phyloP scores from a whole-genome alignment of 1,140 invertebrate genomes.

The Aethina tumida region DNA sequence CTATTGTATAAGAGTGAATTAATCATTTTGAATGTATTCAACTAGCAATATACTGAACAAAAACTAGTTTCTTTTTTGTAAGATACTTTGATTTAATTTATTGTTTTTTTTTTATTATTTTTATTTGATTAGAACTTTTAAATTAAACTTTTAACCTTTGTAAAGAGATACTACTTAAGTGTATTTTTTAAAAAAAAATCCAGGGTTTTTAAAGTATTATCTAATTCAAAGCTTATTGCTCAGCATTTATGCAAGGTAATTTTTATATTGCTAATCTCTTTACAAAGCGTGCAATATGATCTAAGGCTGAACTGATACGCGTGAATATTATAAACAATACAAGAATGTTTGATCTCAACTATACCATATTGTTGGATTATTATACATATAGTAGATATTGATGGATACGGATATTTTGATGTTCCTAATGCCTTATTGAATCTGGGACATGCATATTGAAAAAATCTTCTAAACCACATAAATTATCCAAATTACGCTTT shows the following conservation, averaged over 20 bases:
- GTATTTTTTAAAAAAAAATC: slow-evolving; percentile 5
- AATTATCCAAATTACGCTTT: no score
- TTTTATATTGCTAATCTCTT: slow-evolving; percentile 10
- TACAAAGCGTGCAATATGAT: slow-evolving; percentile 17
- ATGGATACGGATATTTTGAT: no score
- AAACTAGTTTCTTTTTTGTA: slow-evolving; percentile 6
- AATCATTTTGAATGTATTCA: slow-evolving; percentile 18
- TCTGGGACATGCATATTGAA: no score
- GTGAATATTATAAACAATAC: background rate
- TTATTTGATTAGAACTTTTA: slow-evolving; percentile 10
- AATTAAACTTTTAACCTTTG: slow-evolving; percentile 7
- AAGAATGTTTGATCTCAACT: background rate
- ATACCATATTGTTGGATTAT: slow-evolving; percentile 1
- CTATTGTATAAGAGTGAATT: slow-evolving; percentile 2
- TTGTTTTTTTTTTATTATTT: slow-evolving; percentile 12
- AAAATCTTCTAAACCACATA: no score
- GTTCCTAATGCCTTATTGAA: no score
- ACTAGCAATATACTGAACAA: slow-evolving; percentile 22
- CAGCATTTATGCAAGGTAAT: slow-evolving; percentile 13
- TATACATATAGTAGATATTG: no score
- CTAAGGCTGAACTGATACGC: background rate
- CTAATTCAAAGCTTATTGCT: slow-evolving; percentile 16
- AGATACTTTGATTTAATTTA: slow-evolving; percentile 10
- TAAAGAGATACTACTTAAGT: slow-evolving; percentile 7
- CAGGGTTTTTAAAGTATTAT: slow-evolving; percentile 17